Conservation (phyloP, 35 echinoderm and acorn worm genomes). For the Apostichopus japonicus region DNA sequence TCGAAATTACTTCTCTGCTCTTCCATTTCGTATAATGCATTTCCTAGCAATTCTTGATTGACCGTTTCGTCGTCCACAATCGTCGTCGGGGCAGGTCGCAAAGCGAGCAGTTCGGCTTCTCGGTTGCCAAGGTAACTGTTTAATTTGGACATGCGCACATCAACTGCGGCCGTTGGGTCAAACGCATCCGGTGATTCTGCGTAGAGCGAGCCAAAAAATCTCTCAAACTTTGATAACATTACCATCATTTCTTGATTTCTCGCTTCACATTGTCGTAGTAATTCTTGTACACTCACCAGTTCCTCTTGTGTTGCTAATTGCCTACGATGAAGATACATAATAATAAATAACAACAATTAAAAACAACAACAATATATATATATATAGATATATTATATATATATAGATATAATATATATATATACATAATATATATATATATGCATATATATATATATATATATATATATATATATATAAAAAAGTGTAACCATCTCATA, state of each 20-base stretch:
- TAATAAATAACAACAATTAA: not conserved
- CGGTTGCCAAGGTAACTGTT: constrained; percentile 84
- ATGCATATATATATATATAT: not conserved
- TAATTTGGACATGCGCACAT: constrained; percentile 62
- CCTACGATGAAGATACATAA: not conserved
- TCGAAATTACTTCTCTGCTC: constrained; percentile 47
- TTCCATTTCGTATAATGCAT: constrained; percentile 53
- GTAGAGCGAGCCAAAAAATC: constrained; percentile 80
- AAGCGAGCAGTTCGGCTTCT: constrained; percentile 66
- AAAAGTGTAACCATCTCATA: too few species aligned
- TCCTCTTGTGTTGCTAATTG: constrained; percentile 3
- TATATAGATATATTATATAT: not conserved
- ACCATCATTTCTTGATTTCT: constrained; percentile 39
- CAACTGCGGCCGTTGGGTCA: constrained; percentile 44
- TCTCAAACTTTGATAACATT: constrained; percentile 77
- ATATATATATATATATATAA: too few species aligned
- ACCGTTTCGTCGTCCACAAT: constrained; percentile 55
- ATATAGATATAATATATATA: not conserved
- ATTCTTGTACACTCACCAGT: constrained; percentile 1
- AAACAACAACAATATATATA: too few species aligned
- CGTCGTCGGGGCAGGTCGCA: constrained; percentile 65
- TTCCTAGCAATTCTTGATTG: constrained; percentile 63
- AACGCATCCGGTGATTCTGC: constrained; percentile 77
- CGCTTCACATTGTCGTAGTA: constrained; percentile 15
- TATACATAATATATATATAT: not conserved